Evolutionary conservation across 2,113 vertebrate species (phyloP), one percentile per base, ranked within the genome.

Genomic region (Crotalus horridus): DNA sequence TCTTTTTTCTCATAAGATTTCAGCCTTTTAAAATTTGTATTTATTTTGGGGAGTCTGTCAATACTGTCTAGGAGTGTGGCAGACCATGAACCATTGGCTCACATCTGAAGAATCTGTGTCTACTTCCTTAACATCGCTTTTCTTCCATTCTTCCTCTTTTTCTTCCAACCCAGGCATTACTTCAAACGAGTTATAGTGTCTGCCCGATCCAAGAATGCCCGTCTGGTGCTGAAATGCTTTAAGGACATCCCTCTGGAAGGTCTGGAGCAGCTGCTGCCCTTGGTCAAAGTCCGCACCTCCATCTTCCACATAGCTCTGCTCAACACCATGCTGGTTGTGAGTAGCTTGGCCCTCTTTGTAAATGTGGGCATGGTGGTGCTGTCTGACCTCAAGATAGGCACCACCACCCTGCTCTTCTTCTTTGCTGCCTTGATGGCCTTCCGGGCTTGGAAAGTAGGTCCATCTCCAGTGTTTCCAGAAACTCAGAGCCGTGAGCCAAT

Each of bases 341-440:
- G 97, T 0, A 97, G 97, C 5, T 43, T 97, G 33, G 95, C 58
- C 0, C 59, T 97, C 64, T 97, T 98, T 0, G 97, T 97, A 95
- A 98, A 98, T 3, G 97, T 98, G 85, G 96, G 96, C 91, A 97
- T 98, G 97, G 97, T 97, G 95, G 95, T 97, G 17, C 94, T 97
- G 8, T 92, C 97, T 0, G 97, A 97, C 93, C 93, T 98, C 93
- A 97, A 97, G 96, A 85, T 98, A 51, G 97, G 96, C 93, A 97
- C 97, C 4, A 95, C 95, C 3, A 90, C 97, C 59, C 92, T 97
- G 89, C 94, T 97, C 26, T 91, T 97, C 15, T 48, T 97, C 88
- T 97, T 97, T 2, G 94, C 96, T 0, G 48, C 90, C 69, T 96
- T 97, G 87, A 97, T 97, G 97, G 95, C 95, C 69, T 85, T 96